Percentiles rank a stretch among this genome's conserved stretches.
Evolutionary conservation across 1,140 invertebrate genomes (phyloP).

Genomic region (Andrena cerasifolii): DNA sequence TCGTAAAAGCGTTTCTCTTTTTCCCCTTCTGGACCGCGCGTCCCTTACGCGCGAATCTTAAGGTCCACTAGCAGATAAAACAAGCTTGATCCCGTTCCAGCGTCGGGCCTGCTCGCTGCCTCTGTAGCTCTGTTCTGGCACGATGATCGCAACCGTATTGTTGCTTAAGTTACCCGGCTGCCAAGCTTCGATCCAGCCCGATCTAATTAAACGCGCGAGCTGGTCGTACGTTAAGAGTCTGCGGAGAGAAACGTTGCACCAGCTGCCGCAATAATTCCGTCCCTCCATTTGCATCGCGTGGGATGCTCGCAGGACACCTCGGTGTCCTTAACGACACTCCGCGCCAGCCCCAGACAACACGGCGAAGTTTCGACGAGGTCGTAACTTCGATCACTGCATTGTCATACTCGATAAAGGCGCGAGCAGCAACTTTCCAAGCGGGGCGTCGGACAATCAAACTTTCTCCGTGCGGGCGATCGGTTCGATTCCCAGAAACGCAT

Average conservation of each 20-base stretch:
- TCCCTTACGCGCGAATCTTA: slow-evolving; percentile 25
- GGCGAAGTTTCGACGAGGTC: slow-evolving; percentile 18
- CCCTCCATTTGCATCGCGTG: neutral
- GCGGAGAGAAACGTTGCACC: neutral
- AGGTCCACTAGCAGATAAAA: slow-evolving; percentile 1
- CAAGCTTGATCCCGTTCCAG: slow-evolving; percentile 11
- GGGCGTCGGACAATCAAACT: slow-evolving; percentile 32
- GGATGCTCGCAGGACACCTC: neutral
- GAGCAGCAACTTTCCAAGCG: slow-evolving; percentile 16
- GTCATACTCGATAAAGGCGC: slow-evolving; percentile 31
- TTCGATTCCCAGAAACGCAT: slow-evolving; percentile 3
- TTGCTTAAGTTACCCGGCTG: neutral
- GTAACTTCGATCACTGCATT: slow-evolving; percentile 29
- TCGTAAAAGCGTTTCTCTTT: slow-evolving; percentile 39
- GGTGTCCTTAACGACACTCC: slow-evolving; percentile 7
- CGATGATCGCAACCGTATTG: slow-evolving; percentile 2
- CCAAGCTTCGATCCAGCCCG: slow-evolving; percentile 36
- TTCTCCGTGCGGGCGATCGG: slow-evolving; percentile 11
- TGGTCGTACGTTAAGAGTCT: neutral
- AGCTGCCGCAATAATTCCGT: neutral
- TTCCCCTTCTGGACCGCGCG: neutral
- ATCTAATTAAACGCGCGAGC: slow-evolving; percentile 39
- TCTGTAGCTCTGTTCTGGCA: neutral
- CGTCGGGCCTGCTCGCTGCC: slow-evolving; percentile 2
- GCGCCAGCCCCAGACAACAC: neutral